Base-by-base conservation (phyloP, 2,888 invertebrate genomes). In the Hydriomena furcata region DNA sequence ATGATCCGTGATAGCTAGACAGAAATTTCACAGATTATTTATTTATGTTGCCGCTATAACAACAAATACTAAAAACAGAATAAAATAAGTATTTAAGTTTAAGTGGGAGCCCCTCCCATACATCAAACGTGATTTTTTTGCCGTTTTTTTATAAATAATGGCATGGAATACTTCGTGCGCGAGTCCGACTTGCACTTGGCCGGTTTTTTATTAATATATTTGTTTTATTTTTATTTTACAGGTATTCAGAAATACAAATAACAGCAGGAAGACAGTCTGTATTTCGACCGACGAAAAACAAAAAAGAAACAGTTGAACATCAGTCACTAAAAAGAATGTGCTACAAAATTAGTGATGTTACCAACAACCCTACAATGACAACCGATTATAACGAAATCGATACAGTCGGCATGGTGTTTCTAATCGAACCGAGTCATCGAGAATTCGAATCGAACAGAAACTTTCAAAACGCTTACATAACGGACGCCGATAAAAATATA, bases 341-440 rank as follows among this genome's bases (percentile, higher is more conserved):
- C 48, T 88, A 79, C 21, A 65, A 76, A n/a, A 89, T 94, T 45
- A 76, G 78, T 58, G 87, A 92, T 49, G 65, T 93, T 12, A 52
- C 68, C 0, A 59, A 71, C 52, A 81, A 79, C 11, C 72, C 80
- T 0, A 50, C 58, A 0, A 63, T 71, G 43, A 46, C 52, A 2
- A 81, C 79, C 11, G 76, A 83, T 35, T 94, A 93, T 68, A 92
- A 93, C 53, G 96, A 96, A 88, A 90, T 95, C 56, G 96, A 96
- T 79, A 93, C 94, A 6, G 91, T 94, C 2, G 96, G 96, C 1
- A 65, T 95, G 1, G 90, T 96, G 27, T 88, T 94, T 13, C 77
- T 86, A 47, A 84, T 93, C 25, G 91, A 91, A 55, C 88, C 91
- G 13, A 73, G 86, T 17, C 83, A 80, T 13, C 69, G 78, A 50